Evolutionary conservation across 2,888 invertebrate genomes (phyloP).

Genomic region (Lithophane leautieri): DNA sequence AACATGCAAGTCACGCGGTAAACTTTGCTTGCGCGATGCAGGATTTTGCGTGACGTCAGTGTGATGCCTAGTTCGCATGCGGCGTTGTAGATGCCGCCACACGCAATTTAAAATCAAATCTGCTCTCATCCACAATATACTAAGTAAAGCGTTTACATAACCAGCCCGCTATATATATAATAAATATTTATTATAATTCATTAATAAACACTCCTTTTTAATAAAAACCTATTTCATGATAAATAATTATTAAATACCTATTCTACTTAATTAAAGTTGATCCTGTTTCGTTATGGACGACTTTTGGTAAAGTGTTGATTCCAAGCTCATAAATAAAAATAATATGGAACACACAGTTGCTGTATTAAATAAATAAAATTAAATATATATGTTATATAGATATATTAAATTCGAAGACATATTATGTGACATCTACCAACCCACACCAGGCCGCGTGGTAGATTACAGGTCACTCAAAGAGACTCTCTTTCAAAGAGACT

Average conservation of each 20-base stretch:
- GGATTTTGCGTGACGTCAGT: too few species aligned
- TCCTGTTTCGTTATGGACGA: neutral
- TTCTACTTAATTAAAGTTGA: neutral
- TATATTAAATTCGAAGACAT: too few species aligned
- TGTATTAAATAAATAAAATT: neutral
- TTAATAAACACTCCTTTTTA: neutral
- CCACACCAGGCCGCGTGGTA: too few species aligned
- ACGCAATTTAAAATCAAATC: neutral
- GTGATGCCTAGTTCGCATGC: too few species aligned
- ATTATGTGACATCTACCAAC: too few species aligned
- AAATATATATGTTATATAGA: too few species aligned
- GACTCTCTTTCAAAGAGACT: too few species aligned
- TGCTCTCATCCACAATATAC: conserved; percentile 54
- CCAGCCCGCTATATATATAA: conserved; percentile 58
- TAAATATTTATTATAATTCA: neutral
- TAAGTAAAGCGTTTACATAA: conserved; percentile 55
- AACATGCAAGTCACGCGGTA: too few species aligned
- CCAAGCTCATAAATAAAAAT: neutral
- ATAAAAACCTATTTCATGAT: neutral
- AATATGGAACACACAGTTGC: neutral
- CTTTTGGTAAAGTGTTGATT: neutral
- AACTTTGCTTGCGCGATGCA: too few species aligned
- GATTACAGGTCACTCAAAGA: too few species aligned
- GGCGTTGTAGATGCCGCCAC: too few species aligned
- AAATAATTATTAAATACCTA: neutral